Evolutionary conservation across 1,140 invertebrate genomes (phyloP).

Genomic region (Drosophila quadrilineata): DNA sequence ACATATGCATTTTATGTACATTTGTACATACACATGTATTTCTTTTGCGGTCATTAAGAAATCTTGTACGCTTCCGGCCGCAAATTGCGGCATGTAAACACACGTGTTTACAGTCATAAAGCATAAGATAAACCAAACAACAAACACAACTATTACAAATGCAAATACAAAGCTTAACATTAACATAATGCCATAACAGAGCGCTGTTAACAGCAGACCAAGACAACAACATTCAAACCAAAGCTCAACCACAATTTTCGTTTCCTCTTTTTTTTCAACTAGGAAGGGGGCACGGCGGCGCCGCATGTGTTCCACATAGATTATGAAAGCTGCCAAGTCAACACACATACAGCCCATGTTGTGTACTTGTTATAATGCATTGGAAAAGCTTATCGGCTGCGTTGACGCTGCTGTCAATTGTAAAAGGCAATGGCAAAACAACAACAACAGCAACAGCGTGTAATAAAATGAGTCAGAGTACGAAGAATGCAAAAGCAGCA

Average conservation of each 20-base stretch:
- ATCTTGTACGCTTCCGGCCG: conserved; percentile 58
- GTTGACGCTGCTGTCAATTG: conserved; percentile 33
- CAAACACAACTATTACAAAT: conserved; percentile 27
- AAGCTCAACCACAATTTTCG: conserved; percentile 6
- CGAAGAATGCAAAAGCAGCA: conserved; percentile 32
- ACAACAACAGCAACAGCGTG: conserved; percentile 29
- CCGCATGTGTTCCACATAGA: conserved; percentile 64
- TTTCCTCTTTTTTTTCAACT: conserved; percentile 2
- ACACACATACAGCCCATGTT: not conserved
- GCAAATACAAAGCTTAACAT: conserved; percentile 28
- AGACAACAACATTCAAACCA: conserved; percentile 14
- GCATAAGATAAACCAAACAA: conserved; percentile 30
- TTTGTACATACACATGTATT: too few relatives aligned
- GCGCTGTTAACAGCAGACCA: conserved; percentile 31
- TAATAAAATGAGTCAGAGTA: conserved; percentile 42
- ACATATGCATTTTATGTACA: too few relatives aligned
- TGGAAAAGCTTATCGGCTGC: conserved; percentile 35
- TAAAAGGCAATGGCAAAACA: too few relatives aligned
- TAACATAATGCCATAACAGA: conserved; percentile 26
- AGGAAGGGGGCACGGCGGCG: conserved; percentile 5
- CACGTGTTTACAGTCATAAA: conserved; percentile 64
- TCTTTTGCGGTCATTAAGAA: conserved; percentile 64
- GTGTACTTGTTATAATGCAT: conserved; percentile 15
- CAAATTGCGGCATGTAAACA: conserved; percentile 68
- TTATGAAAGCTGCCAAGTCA: conserved; percentile 43